These are phyloP conservation scores for Drosophila histrio DNA, from an alignment of 2,888 invertebrate genomes.

Conservation along the genomic window DNA sequence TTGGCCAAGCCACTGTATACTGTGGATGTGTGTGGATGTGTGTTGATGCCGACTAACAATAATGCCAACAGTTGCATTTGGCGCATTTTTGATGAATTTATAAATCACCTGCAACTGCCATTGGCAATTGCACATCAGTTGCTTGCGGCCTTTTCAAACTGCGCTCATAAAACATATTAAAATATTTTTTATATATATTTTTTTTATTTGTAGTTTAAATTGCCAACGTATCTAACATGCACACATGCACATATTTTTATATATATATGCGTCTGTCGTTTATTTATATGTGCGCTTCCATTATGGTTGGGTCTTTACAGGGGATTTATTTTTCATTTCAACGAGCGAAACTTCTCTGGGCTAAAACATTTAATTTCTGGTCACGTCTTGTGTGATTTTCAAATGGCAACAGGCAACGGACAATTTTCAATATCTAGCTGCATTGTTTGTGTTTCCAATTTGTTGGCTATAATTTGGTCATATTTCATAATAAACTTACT, in stretches of 20 bases:
- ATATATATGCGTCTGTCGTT: conserved; percentile 9
- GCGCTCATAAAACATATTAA: conserved; percentile 65
- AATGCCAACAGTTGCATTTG: conserved; percentile 32
- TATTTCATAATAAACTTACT: conserved; percentile 49
- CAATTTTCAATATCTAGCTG: conserved; percentile 52
- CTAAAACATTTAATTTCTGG: conserved; percentile 70
- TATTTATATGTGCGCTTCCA: conserved; percentile 26
- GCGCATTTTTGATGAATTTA: conserved; percentile 64
- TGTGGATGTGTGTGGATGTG: background rate
- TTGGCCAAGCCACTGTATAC: conserved; percentile 8
- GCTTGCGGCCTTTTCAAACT: conserved; percentile 14
- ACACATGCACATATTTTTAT: background rate
- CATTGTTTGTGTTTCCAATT: conserved; percentile 45
- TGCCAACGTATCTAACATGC: background rate
- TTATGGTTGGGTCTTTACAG: conserved; percentile 47
- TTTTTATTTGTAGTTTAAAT: conserved; percentile 13
- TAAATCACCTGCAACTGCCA: conserved; percentile 58
- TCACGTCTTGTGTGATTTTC: conserved; percentile 73
- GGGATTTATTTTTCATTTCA: conserved; percentile 69
- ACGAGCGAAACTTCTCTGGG: conserved; percentile 50
- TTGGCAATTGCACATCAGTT: conserved; percentile 35
- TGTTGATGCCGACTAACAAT: conserved; percentile 28
- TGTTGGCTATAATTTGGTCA: conserved; percentile 31
- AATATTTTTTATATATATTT: conserved; percentile 38
- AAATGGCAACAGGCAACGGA: conserved; percentile 58